phyloP scores from a whole-genome alignment of 2,888 invertebrate genomes.

The Ophion slaviceki region DNA sequence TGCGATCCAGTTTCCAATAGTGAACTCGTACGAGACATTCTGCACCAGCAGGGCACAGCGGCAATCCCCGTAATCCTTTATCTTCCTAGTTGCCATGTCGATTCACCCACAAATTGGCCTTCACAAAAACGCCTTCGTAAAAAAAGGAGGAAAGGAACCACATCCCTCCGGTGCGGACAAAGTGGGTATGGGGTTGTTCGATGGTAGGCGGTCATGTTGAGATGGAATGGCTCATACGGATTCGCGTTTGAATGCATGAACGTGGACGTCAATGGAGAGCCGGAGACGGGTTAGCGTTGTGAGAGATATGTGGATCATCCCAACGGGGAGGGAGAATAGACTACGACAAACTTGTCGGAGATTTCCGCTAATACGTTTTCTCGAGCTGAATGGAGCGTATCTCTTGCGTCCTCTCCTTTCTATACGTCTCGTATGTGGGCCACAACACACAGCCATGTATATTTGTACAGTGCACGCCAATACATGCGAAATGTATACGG shows the following conservation, averaged over 20 bases:
- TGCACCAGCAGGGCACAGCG: neutral
- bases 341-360: conserved; percentile 59
- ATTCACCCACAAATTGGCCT: neutral
- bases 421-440: conserved; percentile 50
- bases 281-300: conserved; percentile 38
- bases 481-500: neutral
- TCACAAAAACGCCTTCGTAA: neutral
- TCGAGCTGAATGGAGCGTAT: conserved; percentile 61
- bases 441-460: conserved; percentile 19
- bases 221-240: neutral
- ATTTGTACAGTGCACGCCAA: neutral
- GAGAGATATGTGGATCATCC: conserved; percentile 60
- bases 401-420: conserved; percentile 52
- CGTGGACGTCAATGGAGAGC: conserved; percentile 28
- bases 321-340: conserved; percentile 3
- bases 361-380: conserved; percentile 66
- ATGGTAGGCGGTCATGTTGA: neutral
- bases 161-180: neutral
- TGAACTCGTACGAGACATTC: conserved; percentile 4
- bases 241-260: neutral
- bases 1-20: conserved; percentile 57
- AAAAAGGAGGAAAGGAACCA: neutral
- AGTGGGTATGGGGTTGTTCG: neutral
- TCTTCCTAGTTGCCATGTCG: neutral
- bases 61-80: neutral